Conservation (phyloP, 2,797 vertebrate genomes). For the Intellagama lesueurii region DNA sequence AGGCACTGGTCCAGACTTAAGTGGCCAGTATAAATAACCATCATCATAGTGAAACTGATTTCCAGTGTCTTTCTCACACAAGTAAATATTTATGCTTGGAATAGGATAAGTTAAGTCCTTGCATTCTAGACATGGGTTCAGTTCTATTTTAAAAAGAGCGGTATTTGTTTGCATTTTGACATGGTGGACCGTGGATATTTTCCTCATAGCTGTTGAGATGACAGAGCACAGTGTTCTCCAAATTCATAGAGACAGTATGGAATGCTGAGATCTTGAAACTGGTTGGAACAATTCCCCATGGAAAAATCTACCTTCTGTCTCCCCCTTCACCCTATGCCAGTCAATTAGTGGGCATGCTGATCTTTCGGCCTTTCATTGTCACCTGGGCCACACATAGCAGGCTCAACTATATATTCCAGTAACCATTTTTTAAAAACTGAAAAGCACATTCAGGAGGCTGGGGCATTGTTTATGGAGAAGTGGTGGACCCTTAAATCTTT, state of each 20-base stretch:
- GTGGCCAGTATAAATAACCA: conserved; percentile 63
- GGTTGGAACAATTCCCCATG: not conserved
- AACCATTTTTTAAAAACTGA: not conserved
- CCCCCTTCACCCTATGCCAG: not conserved
- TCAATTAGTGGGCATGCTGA: not conserved
- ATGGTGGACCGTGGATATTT: not conserved
- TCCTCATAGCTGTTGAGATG: not conserved
- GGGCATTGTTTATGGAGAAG: not conserved
- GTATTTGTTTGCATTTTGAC: not conserved
- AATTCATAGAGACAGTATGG: not conserved
- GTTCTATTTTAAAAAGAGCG: not conserved
- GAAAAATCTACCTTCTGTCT: not conserved
- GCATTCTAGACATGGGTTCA: not conserved
- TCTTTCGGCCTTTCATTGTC: not conserved
- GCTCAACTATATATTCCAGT: too few species aligned
- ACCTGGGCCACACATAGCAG: not conserved
- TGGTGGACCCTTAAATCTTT: not conserved
- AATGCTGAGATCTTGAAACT: not conserved
- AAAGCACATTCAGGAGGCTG: not conserved
- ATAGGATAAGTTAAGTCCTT: not conserved
- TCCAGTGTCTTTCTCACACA: conserved; percentile 45
- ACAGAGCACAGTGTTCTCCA: not conserved
- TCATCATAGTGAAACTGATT: conserved; percentile 24
- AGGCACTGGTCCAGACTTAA: conserved; percentile 52
- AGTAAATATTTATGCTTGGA: not conserved